Base-by-base conservation (phyloP, 2,797 vertebrate species). In the Falco biarmicus region DNA sequence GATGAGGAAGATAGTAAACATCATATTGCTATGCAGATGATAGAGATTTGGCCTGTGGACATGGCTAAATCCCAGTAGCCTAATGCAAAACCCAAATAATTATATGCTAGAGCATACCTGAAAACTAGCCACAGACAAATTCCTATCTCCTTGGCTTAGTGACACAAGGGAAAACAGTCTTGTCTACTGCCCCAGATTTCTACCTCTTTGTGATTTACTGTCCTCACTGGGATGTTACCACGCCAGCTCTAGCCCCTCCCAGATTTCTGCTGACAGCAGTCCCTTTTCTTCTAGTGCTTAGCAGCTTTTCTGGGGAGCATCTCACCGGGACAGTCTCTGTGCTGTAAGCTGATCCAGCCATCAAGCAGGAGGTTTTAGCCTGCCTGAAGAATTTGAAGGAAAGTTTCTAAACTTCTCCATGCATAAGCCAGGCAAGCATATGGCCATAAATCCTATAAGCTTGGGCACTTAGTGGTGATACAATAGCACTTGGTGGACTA, bases 391-490 rank as follows among this genome's bases (percentile, higher is more conserved):
- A 87, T 96, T 89, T 53, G 57, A 64, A 87, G 76, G 89, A 94
- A 80, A 78, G 16, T 94, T 92, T 70, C 83, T 78, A 60, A 89
- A 68, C 79, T 39, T 37, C 75, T 87, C 13, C 6, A 31, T 1
- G 54, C 68, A 7, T 75, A 75, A 96, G 13, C 84, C 82, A 1
- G 34, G 57, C 0, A 15, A 93, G 89, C 94, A 89, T 68, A 53
- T 89, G 92, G 91, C 64, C 91, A 29, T 39, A 85, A 95, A 96
- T 96, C 92, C 84, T 83, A 0, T 80, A 75, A 96, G 60, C 87
- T 45, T 0, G 64, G 68, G 90, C 87, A 73, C 82, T 95, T 81
- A 71, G 65, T 1, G 57, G 34, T n/a, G 89, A 91, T 82, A 26
- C 83, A 78, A 45, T 3, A 70, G 56, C 74, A 1, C 66, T 61